Evolutionary conservation across 2,797 vertebrate genomes (phyloP).

Genomic region (Xiphorhynchus erythropygius): DNA sequence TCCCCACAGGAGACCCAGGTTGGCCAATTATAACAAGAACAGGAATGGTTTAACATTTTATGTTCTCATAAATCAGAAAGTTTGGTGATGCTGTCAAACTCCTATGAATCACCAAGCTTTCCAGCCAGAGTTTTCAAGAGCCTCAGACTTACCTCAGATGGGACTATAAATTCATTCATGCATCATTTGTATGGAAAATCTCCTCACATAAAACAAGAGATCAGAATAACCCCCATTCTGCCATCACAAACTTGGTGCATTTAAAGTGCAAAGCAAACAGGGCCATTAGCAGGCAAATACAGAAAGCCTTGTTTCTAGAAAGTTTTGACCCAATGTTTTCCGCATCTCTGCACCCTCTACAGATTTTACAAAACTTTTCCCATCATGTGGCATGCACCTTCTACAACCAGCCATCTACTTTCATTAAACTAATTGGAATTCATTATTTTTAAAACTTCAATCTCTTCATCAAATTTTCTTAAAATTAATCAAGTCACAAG

Average conservation of each 20-base stretch:
- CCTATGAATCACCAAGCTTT: neutral
- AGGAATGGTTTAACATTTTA: conserved; percentile 14
- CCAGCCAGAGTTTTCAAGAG: neutral
- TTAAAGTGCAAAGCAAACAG: neutral
- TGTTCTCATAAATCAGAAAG: conserved; percentile 22
- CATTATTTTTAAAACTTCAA: neutral
- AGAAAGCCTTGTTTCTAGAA: neutral
- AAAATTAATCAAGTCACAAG: neutral
- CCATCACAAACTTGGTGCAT: neutral
- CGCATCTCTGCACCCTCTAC: neutral
- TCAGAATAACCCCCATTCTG: neutral
- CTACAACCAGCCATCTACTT: neutral
- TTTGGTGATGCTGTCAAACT: neutral
- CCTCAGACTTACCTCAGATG: neutral
- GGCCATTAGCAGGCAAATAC: neutral
- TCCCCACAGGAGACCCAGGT: neutral
- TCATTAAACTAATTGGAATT: neutral
- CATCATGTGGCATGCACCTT: neutral
- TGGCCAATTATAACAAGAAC: conserved; percentile 9
- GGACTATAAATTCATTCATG: neutral
- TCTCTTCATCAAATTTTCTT: neutral
- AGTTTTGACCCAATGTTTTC: neutral
- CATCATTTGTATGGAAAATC: neutral
- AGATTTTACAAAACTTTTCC: neutral
- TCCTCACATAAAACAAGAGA: neutral